A percentile compares a stretch with the other conserved stretches of the same genome.
phyloP scores from a whole-genome alignment of 2,888 invertebrate genomes.

The Heliconius ethilla region DNA sequence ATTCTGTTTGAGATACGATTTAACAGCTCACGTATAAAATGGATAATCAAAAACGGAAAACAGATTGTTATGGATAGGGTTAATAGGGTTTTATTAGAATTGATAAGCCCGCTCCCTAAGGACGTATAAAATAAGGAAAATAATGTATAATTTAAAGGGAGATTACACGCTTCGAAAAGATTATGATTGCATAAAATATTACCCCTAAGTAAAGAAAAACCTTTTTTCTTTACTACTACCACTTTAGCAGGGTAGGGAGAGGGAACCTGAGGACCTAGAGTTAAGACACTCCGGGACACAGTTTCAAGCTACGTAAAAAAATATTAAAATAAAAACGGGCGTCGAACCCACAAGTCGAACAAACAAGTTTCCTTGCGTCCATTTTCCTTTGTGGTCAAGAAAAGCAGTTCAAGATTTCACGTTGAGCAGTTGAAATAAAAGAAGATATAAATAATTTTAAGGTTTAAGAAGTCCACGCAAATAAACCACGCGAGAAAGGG shows the following conservation, averaged over 20 bases:
- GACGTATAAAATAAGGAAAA: conserved; percentile 7
- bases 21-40: conserved; percentile 1
- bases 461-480: neutral
- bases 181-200: neutral
- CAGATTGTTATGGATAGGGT: conserved; percentile 6
- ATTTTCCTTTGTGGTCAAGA: too few species aligned
- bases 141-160: conserved; percentile 15
- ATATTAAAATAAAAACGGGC: too few species aligned
- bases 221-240: neutral
- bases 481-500: neutral
- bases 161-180: conserved; percentile 3
- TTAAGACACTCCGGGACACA: too few species aligned
- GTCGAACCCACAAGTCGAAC: too few species aligned
- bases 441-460: too few species aligned
- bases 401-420: too few species aligned
- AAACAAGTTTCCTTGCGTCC: too few species aligned
- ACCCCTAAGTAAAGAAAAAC: neutral
- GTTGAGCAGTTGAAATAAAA: too few species aligned
- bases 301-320: too few species aligned
- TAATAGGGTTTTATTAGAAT: conserved; percentile 11
- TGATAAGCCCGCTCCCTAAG: conserved; percentile 7
- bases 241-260: too few species aligned
- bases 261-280: too few species aligned
- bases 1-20: neutral
- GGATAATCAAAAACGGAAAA: conserved; percentile 18